Conservation (phyloP, 2,113 vertebrate genomes). For the Heterochromis multidens region DNA sequence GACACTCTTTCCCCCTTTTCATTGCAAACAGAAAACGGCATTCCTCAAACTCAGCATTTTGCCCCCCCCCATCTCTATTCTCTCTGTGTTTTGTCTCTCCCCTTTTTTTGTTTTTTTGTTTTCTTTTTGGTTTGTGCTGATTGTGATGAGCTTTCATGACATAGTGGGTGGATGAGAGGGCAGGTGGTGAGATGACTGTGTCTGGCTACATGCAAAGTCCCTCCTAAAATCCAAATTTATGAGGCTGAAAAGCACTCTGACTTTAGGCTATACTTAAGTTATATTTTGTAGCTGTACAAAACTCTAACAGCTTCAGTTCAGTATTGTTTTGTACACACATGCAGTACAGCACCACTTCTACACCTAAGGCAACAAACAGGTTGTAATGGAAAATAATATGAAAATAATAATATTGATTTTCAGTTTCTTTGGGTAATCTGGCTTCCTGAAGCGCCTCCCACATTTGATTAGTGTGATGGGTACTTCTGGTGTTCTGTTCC, state of each 20-base stretch:
- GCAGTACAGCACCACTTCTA: background rate
- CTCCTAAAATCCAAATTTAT: background rate
- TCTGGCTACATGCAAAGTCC: background rate
- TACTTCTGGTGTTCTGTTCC: background rate
- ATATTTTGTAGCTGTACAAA: background rate
- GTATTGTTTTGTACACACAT: no score
- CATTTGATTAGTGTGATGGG: background rate
- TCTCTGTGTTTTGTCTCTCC: constrained; percentile 40
- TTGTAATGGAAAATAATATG: background rate
- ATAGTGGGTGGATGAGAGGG: background rate
- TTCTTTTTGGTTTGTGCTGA: constrained; percentile 54
- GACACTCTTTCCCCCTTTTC: constrained; percentile 53
- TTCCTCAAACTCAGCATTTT: constrained; percentile 65
- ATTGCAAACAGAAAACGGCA: constrained; percentile 66
- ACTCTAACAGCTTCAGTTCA: background rate
- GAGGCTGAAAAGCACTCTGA: background rate
- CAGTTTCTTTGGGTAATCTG: background rate
- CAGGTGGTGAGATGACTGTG: background rate
- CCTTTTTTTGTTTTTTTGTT: background rate
- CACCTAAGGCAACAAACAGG: background rate
- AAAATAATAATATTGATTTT: background rate
- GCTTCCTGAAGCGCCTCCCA: background rate
- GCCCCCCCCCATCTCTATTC: constrained; percentile 14
- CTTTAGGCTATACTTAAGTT: background rate
- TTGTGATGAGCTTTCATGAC: constrained; percentile 39